These are phyloP conservation scores for Beris chalybata DNA, from an alignment of 2,888 invertebrate genomes.

Conservation along the genomic window DNA sequence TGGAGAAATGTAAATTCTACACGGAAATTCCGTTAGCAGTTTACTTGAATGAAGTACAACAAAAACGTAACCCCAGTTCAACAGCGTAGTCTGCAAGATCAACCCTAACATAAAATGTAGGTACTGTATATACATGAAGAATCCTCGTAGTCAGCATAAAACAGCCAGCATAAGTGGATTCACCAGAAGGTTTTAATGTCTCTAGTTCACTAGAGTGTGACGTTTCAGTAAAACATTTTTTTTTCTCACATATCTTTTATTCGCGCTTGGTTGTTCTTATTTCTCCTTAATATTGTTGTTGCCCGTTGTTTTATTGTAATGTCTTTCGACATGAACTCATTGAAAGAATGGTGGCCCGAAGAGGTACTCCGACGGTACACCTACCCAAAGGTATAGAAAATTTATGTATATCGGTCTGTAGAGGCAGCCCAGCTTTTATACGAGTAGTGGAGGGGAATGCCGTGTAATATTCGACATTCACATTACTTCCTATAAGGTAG, in stretches of 20 bases:
- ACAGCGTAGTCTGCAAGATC: too few species aligned
- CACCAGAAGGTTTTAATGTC: slow-evolving; percentile 24
- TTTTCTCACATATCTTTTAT: slow-evolving; percentile 29
- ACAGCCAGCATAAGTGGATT: slow-evolving; percentile 16
- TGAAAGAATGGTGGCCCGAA: slow-evolving; percentile 11
- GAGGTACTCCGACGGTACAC: slow-evolving; percentile 4
- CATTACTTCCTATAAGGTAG: slow-evolving; percentile 21
- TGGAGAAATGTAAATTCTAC: too few species aligned
- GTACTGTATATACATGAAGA: neutral
- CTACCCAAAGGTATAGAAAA: neutral
- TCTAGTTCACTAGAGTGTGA: slow-evolving; percentile 36
- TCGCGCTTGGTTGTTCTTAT: slow-evolving; percentile 23
- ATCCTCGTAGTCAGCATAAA: slow-evolving; percentile 11
- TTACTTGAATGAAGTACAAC: too few species aligned
- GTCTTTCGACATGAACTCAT: slow-evolving; percentile 25
- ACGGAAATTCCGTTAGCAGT: too few species aligned
- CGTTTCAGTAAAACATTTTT: slow-evolving; percentile 21
- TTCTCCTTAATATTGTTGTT: slow-evolving; percentile 4
- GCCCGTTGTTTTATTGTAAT: slow-evolving; percentile 21
- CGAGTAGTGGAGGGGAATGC: slow-evolving; percentile 19
- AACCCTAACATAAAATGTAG: too few species aligned
- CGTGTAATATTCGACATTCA: slow-evolving; percentile 16
- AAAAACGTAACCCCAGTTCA: too few species aligned
- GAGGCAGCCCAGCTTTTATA: neutral
- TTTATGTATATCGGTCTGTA: neutral